These are phyloP conservation scores for Erythrocercus mccallii DNA, from an alignment of 2,113 vertebrate genomes.

Conservation along the genomic window DNA sequence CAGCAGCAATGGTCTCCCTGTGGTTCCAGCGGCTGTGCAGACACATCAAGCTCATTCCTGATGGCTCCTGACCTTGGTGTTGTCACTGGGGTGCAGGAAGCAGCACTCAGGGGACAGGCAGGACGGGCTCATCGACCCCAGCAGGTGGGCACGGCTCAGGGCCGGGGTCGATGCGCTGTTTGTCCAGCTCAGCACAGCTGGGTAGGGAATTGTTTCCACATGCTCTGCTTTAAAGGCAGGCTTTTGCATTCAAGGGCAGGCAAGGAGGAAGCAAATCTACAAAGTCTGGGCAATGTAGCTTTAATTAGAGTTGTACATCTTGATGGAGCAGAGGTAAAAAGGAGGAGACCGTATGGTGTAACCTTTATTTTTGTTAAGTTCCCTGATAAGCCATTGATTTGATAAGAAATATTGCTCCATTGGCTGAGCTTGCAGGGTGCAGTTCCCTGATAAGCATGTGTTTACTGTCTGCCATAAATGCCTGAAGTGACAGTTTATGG, in stretches of 20 bases:
- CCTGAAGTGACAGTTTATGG: constrained; percentile 78
- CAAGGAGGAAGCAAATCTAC: constrained; percentile 30
- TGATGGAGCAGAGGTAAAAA: constrained; percentile 29
- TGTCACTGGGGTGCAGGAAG: neutral
- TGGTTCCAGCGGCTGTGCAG: neutral
- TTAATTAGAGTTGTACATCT: constrained; percentile 22
- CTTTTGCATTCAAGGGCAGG: constrained; percentile 11
- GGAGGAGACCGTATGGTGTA: constrained; percentile 45
- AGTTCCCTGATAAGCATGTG: constrained; percentile 78
- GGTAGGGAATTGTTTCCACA: neutral
- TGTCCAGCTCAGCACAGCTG: neutral
- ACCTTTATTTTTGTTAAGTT: constrained; percentile 60
- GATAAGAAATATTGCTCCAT: constrained; percentile 84
- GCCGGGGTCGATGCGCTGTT: neutral
- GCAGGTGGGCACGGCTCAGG: fast-evolving
- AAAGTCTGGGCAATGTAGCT: neutral
- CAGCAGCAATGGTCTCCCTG: neutral
- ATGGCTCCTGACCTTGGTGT: fast-evolving
- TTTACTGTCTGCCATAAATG: constrained; percentile 85
- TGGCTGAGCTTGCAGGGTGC: constrained; percentile 82
- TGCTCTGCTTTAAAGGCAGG: neutral
- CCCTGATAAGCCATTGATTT: constrained; percentile 74
- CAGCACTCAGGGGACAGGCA: neutral
- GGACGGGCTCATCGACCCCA: fast-evolving
- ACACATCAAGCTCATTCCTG: fast-evolving